Conservation (phyloP, 2,113 vertebrate genomes). For the Struthio camelus region DNA sequence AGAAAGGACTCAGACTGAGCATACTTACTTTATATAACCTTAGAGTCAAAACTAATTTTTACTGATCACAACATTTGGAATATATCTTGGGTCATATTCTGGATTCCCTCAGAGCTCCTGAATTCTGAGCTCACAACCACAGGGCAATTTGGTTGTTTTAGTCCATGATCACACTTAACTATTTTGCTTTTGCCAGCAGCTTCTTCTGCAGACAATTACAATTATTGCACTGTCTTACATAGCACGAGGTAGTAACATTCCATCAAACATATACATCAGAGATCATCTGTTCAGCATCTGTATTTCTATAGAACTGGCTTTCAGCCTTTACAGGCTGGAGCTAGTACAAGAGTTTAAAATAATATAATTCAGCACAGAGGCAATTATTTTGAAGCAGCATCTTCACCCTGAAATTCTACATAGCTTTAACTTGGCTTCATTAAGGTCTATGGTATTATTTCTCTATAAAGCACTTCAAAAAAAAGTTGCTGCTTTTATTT, state of each 20-base stretch:
- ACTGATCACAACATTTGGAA: background rate
- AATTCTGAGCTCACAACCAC: background rate
- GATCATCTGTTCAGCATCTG: background rate
- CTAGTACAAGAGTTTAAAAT: background rate
- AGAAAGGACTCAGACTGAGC: background rate
- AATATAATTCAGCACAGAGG: background rate
- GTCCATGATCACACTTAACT: background rate
- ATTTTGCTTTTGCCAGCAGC: background rate
- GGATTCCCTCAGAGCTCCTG: background rate
- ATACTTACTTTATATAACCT: background rate
- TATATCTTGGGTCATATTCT: background rate
- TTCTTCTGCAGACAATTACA: background rate
- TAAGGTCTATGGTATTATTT: background rate
- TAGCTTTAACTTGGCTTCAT: background rate
- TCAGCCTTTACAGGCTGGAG: background rate
- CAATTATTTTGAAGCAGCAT: background rate
- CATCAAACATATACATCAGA: background rate
- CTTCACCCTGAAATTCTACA: background rate
- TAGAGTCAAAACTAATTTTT: background rate
- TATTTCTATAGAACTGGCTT: background rate
- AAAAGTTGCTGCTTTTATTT: background rate
- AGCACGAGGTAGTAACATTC: background rate
- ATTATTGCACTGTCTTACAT: background rate
- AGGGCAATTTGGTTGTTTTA: background rate
- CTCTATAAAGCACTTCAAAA: background rate